Evolutionary conservation across 2,888 invertebrate genomes (phyloP).

Genomic region (Tiliacea aurago): DNA sequence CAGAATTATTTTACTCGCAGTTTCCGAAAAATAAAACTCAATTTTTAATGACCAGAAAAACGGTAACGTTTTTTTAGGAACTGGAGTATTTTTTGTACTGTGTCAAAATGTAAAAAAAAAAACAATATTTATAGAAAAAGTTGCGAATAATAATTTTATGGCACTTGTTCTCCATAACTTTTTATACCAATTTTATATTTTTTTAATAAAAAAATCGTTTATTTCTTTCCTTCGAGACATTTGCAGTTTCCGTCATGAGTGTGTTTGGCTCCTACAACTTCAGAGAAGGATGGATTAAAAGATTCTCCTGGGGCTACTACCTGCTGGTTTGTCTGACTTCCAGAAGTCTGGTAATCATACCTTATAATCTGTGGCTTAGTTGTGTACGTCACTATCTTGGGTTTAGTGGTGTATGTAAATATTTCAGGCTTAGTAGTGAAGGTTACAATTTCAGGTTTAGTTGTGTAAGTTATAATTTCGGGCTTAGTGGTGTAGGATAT

Average conservation of each 20-base stretch:
- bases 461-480: constrained; percentile 74
- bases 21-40: constrained; percentile 38
- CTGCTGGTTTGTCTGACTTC: constrained; percentile 83
- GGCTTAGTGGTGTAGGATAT: constrained; percentile 77
- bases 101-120: constrained; percentile 50
- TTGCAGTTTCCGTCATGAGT: constrained; percentile 83
- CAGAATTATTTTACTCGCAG: constrained; percentile 39
- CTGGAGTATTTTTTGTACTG: constrained; percentile 72
- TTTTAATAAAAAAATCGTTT: constrained; percentile 44
- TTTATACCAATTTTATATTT: constrained; percentile 60
- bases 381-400: constrained; percentile 76
- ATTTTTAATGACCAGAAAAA: constrained; percentile 44
- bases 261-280: constrained; percentile 77
- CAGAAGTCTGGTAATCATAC: constrained; percentile 81
- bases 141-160: constrained; percentile 73
- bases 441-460: constrained; percentile 73
- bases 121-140: constrained; percentile 38
- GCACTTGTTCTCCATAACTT: constrained; percentile 73
- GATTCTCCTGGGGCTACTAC: constrained; percentile 82
- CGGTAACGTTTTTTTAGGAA: constrained; percentile 73
- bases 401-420: constrained; percentile 76
- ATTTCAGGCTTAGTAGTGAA: constrained; percentile 75
- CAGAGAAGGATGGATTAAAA: constrained; percentile 80
- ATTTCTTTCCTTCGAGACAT: constrained; percentile 83
- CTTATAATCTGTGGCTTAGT: constrained; percentile 82